Evolutionary conservation across 1,140 invertebrate species (phyloP).

Genomic region (Teleopsis dalmanni): DNA sequence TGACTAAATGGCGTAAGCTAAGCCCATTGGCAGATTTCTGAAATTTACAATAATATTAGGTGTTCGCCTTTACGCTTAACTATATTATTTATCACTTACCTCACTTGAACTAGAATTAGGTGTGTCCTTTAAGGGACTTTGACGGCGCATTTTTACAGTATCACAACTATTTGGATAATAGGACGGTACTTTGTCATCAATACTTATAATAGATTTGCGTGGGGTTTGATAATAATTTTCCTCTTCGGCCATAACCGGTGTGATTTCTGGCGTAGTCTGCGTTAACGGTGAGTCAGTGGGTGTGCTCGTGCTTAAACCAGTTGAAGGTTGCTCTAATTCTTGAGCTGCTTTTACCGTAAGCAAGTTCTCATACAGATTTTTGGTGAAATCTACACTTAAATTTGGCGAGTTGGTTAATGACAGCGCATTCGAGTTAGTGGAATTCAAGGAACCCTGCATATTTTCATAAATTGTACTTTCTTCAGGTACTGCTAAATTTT

Average conservation of each 20-base stretch:
- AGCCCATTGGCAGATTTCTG: conserved; percentile 5
- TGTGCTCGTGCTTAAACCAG: conserved; percentile 31
- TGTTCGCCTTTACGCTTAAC: neutral
- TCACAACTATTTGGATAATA: conserved; percentile 43
- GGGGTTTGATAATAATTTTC: conserved; percentile 40
- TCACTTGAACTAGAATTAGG: conserved; percentile 1
- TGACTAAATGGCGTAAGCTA: conserved; percentile 26
- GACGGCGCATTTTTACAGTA: conserved; percentile 30
- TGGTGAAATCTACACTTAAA: conserved; percentile 18
- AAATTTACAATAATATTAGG: neutral
- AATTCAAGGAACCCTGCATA: conserved; percentile 17
- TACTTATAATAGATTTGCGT: conserved; percentile 33
- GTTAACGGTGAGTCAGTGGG: conserved; percentile 33
- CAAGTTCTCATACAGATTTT: conserved; percentile 37
- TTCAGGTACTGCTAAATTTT: conserved; percentile 8
- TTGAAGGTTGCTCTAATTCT: conserved; percentile 23
- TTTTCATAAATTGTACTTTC: conserved; percentile 34
- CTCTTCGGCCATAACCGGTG: conserved; percentile 14
- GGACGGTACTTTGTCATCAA: conserved; percentile 41
- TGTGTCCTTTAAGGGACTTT: conserved; percentile 8
- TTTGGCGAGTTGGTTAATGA: neutral
- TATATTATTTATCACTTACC: neutral
- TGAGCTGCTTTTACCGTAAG: conserved; percentile 33
- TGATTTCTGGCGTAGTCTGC: neutral
- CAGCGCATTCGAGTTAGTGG: neutral